Base-by-base conservation (phyloP, 92 coral and sea anemone species). In the Siderastrea siderea region DNA sequence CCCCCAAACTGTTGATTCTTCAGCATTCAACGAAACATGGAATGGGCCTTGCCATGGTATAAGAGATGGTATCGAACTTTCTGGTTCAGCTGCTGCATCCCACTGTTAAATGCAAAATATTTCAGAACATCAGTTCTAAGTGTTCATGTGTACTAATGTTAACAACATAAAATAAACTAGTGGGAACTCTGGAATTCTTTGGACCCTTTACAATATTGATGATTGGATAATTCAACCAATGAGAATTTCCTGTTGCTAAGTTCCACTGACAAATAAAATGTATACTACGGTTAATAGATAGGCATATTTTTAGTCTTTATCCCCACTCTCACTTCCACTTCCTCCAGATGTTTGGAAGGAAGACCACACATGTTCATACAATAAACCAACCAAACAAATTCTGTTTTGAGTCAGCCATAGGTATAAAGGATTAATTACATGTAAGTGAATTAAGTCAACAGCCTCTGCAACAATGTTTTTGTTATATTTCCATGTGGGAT, bases 41-140 rank as follows among this genome's bases (percentile, higher is more conserved):
- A 88, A 88, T 6, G 91, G 91, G 15, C 91, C 82, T 80, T 80
- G 91, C 78, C 91, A 88, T 4, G 91, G 91, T 45, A 81, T 63
- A 13, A 88, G 38, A 7, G 87, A 60, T 7, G 83, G 91, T 13
- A 75, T 53, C 15, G 71, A 47, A n/a, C 71, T 78, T 26, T 15
- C 82, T 75, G 79, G 79, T 5, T 75, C 79, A 17, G n/a, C 46
- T 26, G 13, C 15, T 6, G 79, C 44, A 73, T 73, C 77, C 77
- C 77, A 50, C 77, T 73, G 44, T 6, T 16, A 1, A 49, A 73
- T 19, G 26, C 47, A 67, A 73, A 4, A 45, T 3, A 49, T 9
- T 3, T 10, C 54, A 6, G n/a, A 72, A 68, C 72, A 38, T 3
- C 10, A 45, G 11, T 68, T 26, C 38, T 26, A 26, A 26, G 38